These are phyloP conservation scores for Spatula clypeata DNA, from an alignment of 2,797 vertebrate genomes.

Conservation along the genomic window DNA sequence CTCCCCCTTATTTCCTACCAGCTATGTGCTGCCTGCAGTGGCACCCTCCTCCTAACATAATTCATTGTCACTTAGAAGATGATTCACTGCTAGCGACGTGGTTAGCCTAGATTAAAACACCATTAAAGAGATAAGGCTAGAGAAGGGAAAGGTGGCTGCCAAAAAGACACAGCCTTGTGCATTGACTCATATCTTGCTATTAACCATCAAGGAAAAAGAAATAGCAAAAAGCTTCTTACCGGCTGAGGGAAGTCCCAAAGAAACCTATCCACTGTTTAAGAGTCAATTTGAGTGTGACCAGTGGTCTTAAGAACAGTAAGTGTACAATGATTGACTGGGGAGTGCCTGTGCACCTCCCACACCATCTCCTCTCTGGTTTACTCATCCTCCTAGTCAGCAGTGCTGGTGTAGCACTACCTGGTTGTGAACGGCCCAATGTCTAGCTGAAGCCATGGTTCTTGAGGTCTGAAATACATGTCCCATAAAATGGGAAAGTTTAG, in stretches of 20 bases:
- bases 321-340: not conserved
- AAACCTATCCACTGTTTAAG: not conserved
- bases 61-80: conserved; percentile 53
- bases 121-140: conserved; percentile 36
- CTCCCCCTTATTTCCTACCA: not conserved
- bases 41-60: conserved; percentile 25
- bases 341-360: not conserved
- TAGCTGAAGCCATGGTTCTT: not conserved
- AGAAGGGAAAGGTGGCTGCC: not conserved
- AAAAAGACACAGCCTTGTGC: not conserved
- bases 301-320: not conserved
- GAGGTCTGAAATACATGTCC: not conserved
- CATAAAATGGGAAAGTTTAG: not conserved
- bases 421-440: not conserved
- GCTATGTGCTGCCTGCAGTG: not conserved
- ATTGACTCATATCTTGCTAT: not conserved
- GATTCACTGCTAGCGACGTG: not conserved
- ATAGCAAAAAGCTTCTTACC: not conserved
- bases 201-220: not conserved
- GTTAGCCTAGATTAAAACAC: conserved; percentile 61
- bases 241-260: not conserved
- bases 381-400: not conserved
- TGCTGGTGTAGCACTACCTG: not conserved
- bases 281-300: not conserved
- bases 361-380: not conserved